Percentiles rank a stretch among this genome's conserved stretches.
phyloP scores from a whole-genome alignment of 2,797 vertebrate genomes.

The Columba guinea region DNA sequence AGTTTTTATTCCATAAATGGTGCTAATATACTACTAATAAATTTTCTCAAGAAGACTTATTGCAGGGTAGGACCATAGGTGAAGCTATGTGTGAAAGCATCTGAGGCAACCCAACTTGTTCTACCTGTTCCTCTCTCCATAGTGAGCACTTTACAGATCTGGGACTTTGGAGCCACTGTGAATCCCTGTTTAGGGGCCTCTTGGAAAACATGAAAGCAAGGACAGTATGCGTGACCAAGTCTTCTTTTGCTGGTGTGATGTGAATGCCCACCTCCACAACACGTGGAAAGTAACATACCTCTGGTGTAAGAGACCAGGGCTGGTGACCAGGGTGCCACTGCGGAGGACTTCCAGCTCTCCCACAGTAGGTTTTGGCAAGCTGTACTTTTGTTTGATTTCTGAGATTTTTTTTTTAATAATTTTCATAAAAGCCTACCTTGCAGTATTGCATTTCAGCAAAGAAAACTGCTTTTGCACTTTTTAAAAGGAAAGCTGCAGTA shows the following conservation, averaged over 20 bases:
- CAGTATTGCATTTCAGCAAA: not conserved
- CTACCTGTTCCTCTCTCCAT: not conserved
- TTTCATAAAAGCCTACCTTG: not conserved
- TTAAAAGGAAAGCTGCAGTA: not conserved
- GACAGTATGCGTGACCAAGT: rapidly evolving
- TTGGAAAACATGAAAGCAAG: not conserved
- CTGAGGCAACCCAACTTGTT: not conserved
- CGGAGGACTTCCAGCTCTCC: not conserved
- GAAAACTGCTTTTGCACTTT: not conserved
- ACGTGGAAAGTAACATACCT: rapidly evolving
- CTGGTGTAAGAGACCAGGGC: rapidly evolving
- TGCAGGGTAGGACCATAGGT: not conserved
- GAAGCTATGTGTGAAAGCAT: not conserved
- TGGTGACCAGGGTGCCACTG: not conserved
- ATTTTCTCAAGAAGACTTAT: not conserved
- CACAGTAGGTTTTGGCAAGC: not conserved
- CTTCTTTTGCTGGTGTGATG: not conserved
- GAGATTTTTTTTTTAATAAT: not conserved
- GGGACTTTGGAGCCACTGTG: rapidly evolving
- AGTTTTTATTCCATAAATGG: not conserved
- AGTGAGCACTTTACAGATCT: not conserved
- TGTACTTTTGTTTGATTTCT: not conserved
- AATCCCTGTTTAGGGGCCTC: not conserved
- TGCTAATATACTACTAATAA: not conserved
- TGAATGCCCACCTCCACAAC: not conserved